Evolutionary conservation across 2,888 invertebrate genomes (phyloP).

Genomic region (Meloe dianella): DNA sequence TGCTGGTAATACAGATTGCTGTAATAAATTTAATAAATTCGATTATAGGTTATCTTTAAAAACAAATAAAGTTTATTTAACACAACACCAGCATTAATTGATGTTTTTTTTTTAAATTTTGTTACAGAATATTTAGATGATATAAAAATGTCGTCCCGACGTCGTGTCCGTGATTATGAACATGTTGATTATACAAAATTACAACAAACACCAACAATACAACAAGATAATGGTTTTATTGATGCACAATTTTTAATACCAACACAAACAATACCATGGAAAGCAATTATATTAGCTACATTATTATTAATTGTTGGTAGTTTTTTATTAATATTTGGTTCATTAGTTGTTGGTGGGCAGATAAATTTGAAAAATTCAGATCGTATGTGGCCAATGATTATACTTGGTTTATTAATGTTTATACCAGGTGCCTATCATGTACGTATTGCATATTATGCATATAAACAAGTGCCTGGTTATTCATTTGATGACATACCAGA

Average conservation of each 20-base stretch:
- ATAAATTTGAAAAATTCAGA: conserved; percentile 85
- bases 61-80: background rate
- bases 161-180: conserved; percentile 65
- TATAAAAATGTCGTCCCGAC: conserved; percentile 68
- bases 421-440: conserved; percentile 92
- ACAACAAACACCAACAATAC: conserved; percentile 51
- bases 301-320: conserved; percentile 80
- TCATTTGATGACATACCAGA: conserved; percentile 90
- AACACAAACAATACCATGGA: conserved; percentile 80
- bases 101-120: too few species aligned
- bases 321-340: conserved; percentile 72
- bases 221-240: conserved; percentile 69
- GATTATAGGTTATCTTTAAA: conserved; percentile 47
- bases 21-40: conserved; percentile 52
- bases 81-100: too few species aligned
- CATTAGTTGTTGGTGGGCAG: conserved; percentile 79
- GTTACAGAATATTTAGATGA: conserved; percentile 60
- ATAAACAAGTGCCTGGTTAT: conserved; percentile 81
- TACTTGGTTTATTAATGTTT: conserved; percentile 87
- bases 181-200: conserved; percentile 69
- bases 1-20: conserved; percentile 40
- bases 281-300: conserved; percentile 78
- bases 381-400: conserved; percentile 87
- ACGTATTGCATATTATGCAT: conserved; percentile 85
- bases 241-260: conserved; percentile 74